phyloP scores from a whole-genome alignment of 2,797 vertebrate species.

The Pipistrellus pipistrellus region DNA sequence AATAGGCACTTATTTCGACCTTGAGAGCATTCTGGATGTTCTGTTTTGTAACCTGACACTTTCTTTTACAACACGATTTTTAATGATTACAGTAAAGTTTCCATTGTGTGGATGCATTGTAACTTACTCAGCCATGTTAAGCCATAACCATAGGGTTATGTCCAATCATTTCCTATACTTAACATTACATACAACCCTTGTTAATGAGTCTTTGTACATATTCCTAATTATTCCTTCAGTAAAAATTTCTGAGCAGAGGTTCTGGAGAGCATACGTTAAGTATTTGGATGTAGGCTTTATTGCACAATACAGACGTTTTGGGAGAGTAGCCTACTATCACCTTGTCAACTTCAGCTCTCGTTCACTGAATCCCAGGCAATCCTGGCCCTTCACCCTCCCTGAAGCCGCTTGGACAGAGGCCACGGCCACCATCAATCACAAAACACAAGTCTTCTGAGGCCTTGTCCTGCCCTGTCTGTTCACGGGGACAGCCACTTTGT shows the following conservation, averaged over 20 bases:
- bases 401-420: neutral
- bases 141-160: neutral
- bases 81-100: slow-evolving; percentile 50
- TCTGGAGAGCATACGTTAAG: slow-evolving; percentile 13
- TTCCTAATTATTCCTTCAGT: slow-evolving; percentile 30
- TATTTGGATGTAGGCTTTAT: neutral
- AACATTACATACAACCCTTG: slow-evolving; percentile 22
- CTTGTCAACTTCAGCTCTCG: neutral
- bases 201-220: slow-evolving; percentile 49
- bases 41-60: slow-evolving; percentile 26
- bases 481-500: neutral
- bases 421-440: neutral
- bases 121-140: slow-evolving; percentile 58
- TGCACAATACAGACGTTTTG: slow-evolving; percentile 17
- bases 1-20: slow-evolving; percentile 23
- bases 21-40: slow-evolving; percentile 48
- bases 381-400: neutral
- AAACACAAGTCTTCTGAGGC: neutral
- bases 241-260: slow-evolving; percentile 35
- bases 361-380: slow-evolving; percentile 7
- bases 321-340: neutral
- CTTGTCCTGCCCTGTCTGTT: neutral
- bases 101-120: neutral
- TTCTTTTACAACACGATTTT: slow-evolving; percentile 33
- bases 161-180: slow-evolving; percentile 48